These are phyloP conservation scores for Leptinotarsa juncta DNA, from an alignment of 2,888 invertebrate species.

Conservation along the genomic window DNA sequence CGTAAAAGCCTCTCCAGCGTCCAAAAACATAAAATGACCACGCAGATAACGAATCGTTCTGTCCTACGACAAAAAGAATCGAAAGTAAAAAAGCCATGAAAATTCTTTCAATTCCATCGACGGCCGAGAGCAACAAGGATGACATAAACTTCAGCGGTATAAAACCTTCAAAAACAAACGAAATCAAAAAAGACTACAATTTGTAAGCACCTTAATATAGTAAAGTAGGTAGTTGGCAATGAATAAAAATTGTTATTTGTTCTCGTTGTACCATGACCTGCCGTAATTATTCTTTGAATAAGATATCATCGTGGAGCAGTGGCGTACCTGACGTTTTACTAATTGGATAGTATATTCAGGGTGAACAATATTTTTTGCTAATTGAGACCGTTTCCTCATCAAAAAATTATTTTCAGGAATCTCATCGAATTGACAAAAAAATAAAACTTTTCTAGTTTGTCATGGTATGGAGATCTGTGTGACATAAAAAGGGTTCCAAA, in stretches of 20 bases:
- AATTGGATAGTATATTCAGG: not conserved
- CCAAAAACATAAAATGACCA: not conserved
- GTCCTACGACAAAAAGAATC: not conserved
- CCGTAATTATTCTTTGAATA: conserved; percentile 46
- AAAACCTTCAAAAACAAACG: conserved; percentile 39
- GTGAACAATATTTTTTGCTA: too few relatives aligned
- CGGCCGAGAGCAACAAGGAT: not conserved
- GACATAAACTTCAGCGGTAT: not conserved
- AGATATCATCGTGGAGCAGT: conserved; percentile 32
- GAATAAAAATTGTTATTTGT: conserved; percentile 45
- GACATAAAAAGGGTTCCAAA: too few relatives aligned
- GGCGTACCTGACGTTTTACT: conserved; percentile 23
- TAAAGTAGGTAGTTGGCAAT: conserved; percentile 43
- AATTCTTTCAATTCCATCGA: conserved; percentile 3
- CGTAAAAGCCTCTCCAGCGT: not conserved
- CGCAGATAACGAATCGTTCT: not conserved
- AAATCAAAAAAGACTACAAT: conserved; percentile 31
- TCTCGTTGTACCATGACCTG: conserved; percentile 48
- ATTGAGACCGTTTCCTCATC: too few relatives aligned
- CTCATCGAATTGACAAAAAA: too few relatives aligned
- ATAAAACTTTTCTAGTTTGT: too few relatives aligned
- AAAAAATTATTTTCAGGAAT: too few relatives aligned
- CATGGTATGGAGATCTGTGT: too few relatives aligned
- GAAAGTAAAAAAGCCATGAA: not conserved
- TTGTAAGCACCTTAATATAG: conserved; percentile 33